Evolutionary conservation across 2,888 invertebrate genomes (phyloP).

Genomic region (Eurytoma californica): DNA sequence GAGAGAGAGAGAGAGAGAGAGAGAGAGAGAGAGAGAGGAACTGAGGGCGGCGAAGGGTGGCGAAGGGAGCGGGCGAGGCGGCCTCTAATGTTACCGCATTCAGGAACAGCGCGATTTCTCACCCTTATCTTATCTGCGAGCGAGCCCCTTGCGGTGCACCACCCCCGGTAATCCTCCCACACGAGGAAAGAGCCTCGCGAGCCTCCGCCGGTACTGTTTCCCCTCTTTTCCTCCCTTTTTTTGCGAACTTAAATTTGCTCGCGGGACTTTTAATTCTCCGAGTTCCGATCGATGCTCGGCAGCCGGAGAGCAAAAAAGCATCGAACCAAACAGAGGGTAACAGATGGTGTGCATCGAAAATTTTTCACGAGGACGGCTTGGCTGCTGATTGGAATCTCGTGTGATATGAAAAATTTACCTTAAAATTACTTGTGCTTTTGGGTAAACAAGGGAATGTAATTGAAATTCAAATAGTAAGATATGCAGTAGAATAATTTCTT

Average conservation of each 20-base stretch:
- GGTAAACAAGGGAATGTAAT: no score
- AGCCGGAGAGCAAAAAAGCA: neutral
- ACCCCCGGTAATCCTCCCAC: slow-evolving; percentile 33
- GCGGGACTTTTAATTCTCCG: slow-evolving; percentile 66
- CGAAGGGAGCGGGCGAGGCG: neutral
- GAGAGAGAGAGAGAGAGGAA: slow-evolving; percentile 31
- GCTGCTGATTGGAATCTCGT: no score
- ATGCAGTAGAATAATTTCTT: no score
- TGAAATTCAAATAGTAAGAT: no score
- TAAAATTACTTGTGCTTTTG: no score
- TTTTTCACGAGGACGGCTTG: no score
- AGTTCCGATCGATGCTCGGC: slow-evolving; percentile 26
- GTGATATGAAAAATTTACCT: no score
- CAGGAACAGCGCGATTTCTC: slow-evolving; percentile 71
- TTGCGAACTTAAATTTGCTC: slow-evolving; percentile 65
- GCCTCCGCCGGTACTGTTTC: neutral
- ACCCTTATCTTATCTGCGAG: slow-evolving; percentile 71
- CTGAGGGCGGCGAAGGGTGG: slow-evolving; percentile 52
- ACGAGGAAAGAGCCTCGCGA: neutral
- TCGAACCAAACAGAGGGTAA: no score
- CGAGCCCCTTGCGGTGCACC: slow-evolving; percentile 28
- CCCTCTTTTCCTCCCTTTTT: slow-evolving; percentile 35
- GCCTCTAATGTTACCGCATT: slow-evolving; percentile 69
- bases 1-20: slow-evolving; percentile 38
- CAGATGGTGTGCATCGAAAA: no score